Evolutionary conservation across 2,797 vertebrate genomes (phyloP), one percentile per base, ranked within the genome.

Genomic region (Anas capensis): DNA sequence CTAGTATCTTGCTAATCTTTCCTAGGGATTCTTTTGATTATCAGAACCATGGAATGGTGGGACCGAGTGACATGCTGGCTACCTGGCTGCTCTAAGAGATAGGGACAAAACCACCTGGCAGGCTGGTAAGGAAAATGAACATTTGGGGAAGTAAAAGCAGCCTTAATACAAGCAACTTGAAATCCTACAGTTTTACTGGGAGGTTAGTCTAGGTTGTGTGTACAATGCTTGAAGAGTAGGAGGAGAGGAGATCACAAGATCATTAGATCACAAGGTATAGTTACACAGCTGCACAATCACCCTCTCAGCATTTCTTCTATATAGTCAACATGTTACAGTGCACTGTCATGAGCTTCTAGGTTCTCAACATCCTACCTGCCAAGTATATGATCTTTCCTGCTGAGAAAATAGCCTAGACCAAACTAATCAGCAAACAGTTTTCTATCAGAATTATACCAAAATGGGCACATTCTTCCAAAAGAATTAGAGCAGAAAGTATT

Each of bases 381-480:
- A 88, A 71, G 17, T 23, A 79, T 10, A 17, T 8, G 53, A 64
- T 48, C 46, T 21, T 48, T 48, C 21, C 46, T 48, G 6, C 13
- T 86, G 56, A 53, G 51, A 57, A 12, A 42, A 23, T 33, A 20
- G 23, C 42, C 54, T 54, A 66, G 27, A 3, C 26, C 29, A 5
- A 14, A 54, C 9, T 61, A 69, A 65, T 61, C 2, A 71, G 11
- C 0, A 80, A 71, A 42, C 6, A 71, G 6, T 38, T 71, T 71
- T 71, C 31, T 26, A 19, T 27, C 13, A 68, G 51, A 78, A 65
- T 69, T 65, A 51, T 51, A 27, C 14, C 12, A 44, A 91, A 62
- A 79, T 34, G 4, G 29, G 46, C 4, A 6, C 6, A 1, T 3
- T 73, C 10, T 75, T 2, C 0, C 17, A 46, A 49, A 48, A 81